Base-by-base conservation (phyloP, 2,797 vertebrate genomes). In the Ispidina lecontei region DNA sequence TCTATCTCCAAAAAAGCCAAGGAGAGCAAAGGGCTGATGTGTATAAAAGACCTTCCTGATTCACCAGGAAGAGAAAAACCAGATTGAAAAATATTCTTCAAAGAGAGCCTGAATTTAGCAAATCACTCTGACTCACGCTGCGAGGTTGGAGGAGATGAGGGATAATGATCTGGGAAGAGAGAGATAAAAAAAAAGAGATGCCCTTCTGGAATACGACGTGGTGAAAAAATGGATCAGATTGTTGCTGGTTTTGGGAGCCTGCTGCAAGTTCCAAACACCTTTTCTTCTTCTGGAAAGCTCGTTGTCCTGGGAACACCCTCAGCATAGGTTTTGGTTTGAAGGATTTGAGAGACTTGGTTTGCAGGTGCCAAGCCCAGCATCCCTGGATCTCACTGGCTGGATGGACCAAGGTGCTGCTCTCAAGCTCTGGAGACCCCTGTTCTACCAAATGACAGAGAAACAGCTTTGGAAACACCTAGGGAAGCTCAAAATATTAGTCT, bases 121-220 rank as follows among this genome's bases (percentile, higher is more conserved):
- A 78, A 75, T 51, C 60, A 28, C 54, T 83, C 70, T 52, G 51
- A 79, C 69, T 83, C 77, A 37, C 28, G 52, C 84, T 88, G 41
- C 77, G 85, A 90, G 83, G 82, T 72, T 76, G 52, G 91, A 84
- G 59, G 33, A 89, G 68, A 60, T 62, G 81, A 85, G 67, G 86
- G 81, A 85, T 55, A 87, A 72, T 2, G 70, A 81, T 67, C 54
- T 76, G 64, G 74, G 35, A 37, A 37, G 37, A 37, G 37, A 37
- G 3, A 37, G 80, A 56, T 55, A 67, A 70, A 56, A 22, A 47
- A 47, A 51, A 28, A 46, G 10, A 26, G 14, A 70, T 7, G 13
- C 78, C 44, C 3, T 23, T 44, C 75, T 58, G 73, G 19, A 83
- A 70, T 13, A n/a, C 21, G 84, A 62, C 63, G 46, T 8, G 35